These are phyloP conservation scores for Pemphigus obesinymphae DNA, from an alignment of 1,140 invertebrate genomes.

Conservation along the genomic window DNA sequence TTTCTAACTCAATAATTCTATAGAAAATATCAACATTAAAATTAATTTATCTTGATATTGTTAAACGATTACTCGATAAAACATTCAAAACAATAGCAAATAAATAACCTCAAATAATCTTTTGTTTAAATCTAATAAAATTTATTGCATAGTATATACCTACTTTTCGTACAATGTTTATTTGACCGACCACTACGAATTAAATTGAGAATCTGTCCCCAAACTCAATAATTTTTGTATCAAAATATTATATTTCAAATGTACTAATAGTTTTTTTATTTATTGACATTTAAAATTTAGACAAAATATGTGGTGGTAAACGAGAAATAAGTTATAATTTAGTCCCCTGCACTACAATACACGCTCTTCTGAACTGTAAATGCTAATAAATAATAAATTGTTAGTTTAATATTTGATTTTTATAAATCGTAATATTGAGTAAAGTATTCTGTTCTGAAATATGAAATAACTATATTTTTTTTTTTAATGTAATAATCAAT, in stretches of 20 bases:
- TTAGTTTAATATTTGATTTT: no score
- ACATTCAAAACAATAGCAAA: not conserved
- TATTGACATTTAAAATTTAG: no score
- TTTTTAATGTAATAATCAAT: no score
- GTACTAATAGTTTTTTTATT: no score
- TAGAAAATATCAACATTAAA: not conserved
- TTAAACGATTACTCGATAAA: not conserved
- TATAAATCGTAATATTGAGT: no score
- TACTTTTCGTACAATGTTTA: not conserved
- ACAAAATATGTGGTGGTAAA: no score
- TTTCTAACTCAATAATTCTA: not conserved
- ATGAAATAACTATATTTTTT: no score
- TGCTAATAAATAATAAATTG: no score
- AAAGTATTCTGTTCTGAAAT: no score
- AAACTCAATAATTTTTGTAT: not conserved
- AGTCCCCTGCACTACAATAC: no score
- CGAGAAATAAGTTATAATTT: no score
- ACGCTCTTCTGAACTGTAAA: no score
- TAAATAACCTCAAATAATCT: not conserved
- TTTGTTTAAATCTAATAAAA: not conserved
- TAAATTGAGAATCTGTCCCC: not conserved
- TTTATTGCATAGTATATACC: not conserved
- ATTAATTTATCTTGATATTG: not conserved
- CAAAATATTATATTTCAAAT: not conserved
- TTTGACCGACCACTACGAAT: not conserved